phyloP scores from a whole-genome alignment of 2,113 vertebrate genomes.

The Lepus europaeus region DNA sequence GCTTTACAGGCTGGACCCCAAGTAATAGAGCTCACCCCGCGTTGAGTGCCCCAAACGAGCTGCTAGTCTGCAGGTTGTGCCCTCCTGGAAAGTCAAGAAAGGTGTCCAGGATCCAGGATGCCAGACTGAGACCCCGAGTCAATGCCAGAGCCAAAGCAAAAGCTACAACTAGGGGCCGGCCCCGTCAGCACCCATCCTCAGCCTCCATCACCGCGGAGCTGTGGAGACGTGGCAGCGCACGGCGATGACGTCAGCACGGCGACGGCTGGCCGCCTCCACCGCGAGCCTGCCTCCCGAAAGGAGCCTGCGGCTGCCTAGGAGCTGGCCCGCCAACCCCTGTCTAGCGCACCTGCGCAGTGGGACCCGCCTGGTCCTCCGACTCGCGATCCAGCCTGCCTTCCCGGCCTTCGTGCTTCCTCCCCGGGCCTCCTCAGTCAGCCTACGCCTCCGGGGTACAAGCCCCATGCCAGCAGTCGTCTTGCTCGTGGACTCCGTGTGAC shows the following conservation, averaged over 20 bases:
- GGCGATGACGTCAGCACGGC: conserved; percentile 84
- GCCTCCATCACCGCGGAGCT: conserved; percentile 82
- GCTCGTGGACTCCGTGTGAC: not conserved
- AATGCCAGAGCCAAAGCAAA: conserved; percentile 11
- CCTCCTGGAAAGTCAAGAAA: not conserved
- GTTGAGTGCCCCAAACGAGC: conserved; percentile 48
- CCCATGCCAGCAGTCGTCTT: fast-evolving
- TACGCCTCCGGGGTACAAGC: fast-evolving
- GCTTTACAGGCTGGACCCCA: conserved; percentile 58
- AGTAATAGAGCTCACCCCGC: conserved; percentile 36
- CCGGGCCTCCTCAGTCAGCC: fast-evolving
- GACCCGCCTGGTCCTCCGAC: not conserved
- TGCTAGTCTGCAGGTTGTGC: conserved; percentile 18
- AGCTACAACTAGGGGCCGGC: not conserved
- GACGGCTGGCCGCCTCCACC: conserved; percentile 66
- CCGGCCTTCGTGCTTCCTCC: not conserved
- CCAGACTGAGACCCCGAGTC: conserved; percentile 37
- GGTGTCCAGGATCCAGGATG: not conserved
- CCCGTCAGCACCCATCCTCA: conserved; percentile 66
- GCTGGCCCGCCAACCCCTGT: not conserved
- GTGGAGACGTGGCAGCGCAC: conserved; percentile 90
- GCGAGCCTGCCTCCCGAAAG: conserved; percentile 60
- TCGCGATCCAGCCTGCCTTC: not conserved
- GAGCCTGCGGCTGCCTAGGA: fast-evolving
- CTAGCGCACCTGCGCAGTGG: conserved; percentile 46